phyloP scores from a whole-genome alignment of 2,113 vertebrate genomes.

The Carollia perspicillata region DNA sequence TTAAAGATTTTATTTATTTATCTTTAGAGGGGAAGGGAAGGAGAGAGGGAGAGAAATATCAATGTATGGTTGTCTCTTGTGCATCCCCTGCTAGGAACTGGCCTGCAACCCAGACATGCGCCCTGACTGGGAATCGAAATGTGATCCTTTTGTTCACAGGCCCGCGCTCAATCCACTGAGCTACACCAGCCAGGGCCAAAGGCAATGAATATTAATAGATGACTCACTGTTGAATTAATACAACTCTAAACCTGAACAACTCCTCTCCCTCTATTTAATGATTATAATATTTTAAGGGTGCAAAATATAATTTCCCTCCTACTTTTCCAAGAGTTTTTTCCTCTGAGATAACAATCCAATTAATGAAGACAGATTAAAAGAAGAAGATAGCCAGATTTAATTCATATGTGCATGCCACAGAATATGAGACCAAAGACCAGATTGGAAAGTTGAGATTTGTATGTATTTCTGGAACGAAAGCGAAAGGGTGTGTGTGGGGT shows the following conservation, averaged over 20 bases:
- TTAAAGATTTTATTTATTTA: too few species aligned
- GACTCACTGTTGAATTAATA: background rate
- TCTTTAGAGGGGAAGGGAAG: too few species aligned
- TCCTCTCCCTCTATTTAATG: background rate
- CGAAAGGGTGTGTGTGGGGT: background rate
- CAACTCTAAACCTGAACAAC: background rate
- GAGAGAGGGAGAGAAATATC: too few species aligned
- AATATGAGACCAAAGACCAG: background rate
- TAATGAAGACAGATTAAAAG: background rate
- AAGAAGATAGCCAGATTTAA: background rate
- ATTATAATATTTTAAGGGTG: background rate
- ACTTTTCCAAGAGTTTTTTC: background rate
- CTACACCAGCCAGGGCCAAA: too few species aligned
- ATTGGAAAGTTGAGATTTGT: background rate
- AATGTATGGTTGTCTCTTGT: too few species aligned
- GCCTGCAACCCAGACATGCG: too few species aligned
- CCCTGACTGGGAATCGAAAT: too few species aligned
- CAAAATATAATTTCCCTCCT: background rate
- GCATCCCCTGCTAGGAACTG: too few species aligned
- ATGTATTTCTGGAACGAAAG: background rate
- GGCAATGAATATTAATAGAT: background rate
- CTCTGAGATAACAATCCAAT: background rate
- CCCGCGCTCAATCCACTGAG: too few species aligned
- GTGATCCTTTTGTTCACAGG: too few species aligned
- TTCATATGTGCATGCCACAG: background rate